phyloP scores from a whole-genome alignment of 2,888 invertebrate genomes.

The Hirtodrosophila cameraria region DNA sequence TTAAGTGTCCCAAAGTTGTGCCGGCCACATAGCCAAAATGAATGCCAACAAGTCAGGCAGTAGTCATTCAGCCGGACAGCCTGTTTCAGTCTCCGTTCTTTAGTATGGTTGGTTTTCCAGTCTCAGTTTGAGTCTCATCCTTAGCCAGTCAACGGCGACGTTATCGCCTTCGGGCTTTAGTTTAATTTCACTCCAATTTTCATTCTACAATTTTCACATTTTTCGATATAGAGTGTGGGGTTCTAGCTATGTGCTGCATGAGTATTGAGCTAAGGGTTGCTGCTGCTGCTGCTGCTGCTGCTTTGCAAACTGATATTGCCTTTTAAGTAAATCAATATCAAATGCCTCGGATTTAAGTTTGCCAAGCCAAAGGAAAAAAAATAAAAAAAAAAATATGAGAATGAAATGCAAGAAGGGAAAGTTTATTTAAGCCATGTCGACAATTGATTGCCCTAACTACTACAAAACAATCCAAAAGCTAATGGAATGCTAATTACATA shows the following conservation, averaged over 20 bases:
- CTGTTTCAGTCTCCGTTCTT: constrained; percentile 9
- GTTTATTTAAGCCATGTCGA: background rate
- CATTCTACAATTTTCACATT: constrained; percentile 77
- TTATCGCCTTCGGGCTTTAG: constrained; percentile 71
- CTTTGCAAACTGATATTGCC: constrained; percentile 72
- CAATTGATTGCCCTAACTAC: constrained; percentile 19
- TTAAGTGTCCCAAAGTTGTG: constrained; percentile 78
- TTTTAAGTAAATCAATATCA: constrained; percentile 76
- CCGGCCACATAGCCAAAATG: constrained; percentile 63
- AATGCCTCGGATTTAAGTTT: constrained; percentile 76
- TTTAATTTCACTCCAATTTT: constrained; percentile 77
- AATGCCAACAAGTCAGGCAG: constrained; percentile 71
- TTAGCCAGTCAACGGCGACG: constrained; percentile 27
- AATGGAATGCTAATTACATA: background rate
- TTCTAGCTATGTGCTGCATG: constrained; percentile 2
- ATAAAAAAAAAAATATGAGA: constrained; percentile 20
- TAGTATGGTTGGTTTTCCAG: background rate
- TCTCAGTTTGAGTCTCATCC: constrained; percentile 14
- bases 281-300: constrained; percentile 17
- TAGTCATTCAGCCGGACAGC: constrained; percentile 42
- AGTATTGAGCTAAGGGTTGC: constrained; percentile 55
- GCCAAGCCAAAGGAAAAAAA: constrained; percentile 47
- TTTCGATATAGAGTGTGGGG: constrained; percentile 62
- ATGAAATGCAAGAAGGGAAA: constrained; percentile 19
- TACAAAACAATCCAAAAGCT: background rate